A percentile compares a stretch with the other conserved stretches of the same genome.
These are phyloP conservation scores for Eristalinus aeneus DNA, from an alignment of 2,888 invertebrate species.

Conservation along the genomic window DNA sequence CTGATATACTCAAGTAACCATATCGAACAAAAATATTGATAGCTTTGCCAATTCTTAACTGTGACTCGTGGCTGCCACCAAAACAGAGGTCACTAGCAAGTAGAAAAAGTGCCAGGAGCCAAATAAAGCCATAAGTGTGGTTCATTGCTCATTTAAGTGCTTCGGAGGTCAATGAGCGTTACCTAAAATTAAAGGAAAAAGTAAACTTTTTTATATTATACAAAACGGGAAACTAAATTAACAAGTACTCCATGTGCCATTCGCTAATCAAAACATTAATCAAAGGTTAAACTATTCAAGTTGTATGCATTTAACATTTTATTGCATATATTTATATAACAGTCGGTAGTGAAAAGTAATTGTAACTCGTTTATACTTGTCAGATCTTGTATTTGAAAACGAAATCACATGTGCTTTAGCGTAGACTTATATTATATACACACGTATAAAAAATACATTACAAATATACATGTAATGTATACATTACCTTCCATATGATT, in stretches of 20 bases:
- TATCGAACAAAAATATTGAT: slow-evolving; percentile 91
- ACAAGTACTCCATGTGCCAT: not conserved
- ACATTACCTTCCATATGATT: too few species aligned
- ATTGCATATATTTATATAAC: not conserved
- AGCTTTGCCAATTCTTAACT: slow-evolving; percentile 87
- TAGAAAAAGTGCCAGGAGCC: slow-evolving; percentile 77
- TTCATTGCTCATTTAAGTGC: slow-evolving; percentile 77
- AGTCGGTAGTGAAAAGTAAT: not conserved
- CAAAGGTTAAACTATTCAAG: not conserved
- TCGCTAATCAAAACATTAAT: not conserved
- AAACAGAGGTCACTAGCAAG: slow-evolving; percentile 74
- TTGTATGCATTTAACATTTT: not conserved
- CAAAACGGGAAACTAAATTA: not conserved
- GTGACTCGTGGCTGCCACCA: slow-evolving; percentile 79
- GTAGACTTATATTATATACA: not conserved
- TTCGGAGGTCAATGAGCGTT: slow-evolving; percentile 41
- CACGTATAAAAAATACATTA: not conserved
- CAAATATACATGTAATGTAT: too few species aligned
- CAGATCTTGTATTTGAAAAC: not conserved
- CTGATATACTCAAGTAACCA: slow-evolving; percentile 91
- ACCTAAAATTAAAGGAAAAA: slow-evolving; percentile 27
- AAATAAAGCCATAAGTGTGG: slow-evolving; percentile 76
- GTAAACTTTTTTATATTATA: not conserved
- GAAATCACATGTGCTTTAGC: slow-evolving; percentile 19
- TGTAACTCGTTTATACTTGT: not conserved